A percentile compares a stretch with the other conserved stretches of the same genome.
Conservation (phyloP, 2,888 invertebrate genomes). For the Nyleta sp. region DNA sequence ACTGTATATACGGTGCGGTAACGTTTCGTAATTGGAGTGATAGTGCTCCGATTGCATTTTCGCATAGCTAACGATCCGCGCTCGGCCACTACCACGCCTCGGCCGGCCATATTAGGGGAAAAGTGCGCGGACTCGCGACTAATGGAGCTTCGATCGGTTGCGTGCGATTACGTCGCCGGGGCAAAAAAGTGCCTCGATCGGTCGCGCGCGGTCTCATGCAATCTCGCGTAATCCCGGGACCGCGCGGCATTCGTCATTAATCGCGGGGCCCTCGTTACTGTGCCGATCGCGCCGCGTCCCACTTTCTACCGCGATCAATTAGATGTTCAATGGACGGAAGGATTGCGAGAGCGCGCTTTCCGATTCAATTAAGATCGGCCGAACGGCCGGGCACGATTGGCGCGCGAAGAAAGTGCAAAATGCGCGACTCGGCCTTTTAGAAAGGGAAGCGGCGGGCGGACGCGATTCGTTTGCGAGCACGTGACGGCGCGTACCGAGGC, state of each 20-base stretch:
- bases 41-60: slow-evolving; percentile 76
- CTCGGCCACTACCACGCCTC: slow-evolving; percentile 68
- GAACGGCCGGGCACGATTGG: too few species aligned
- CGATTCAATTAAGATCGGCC: too few species aligned
- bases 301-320: slow-evolving; percentile 61
- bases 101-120: slow-evolving; percentile 76
- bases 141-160: slow-evolving; percentile 68
- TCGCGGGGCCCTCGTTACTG: slow-evolving; percentile 67
- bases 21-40: slow-evolving; percentile 79
- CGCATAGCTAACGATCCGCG: slow-evolving; percentile 69
- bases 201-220: slow-evolving; percentile 68
- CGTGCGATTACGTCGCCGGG: slow-evolving; percentile 60
- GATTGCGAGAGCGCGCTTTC: slow-evolving; percentile 18
- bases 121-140: slow-evolving; percentile 69
- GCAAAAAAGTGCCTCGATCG: slow-evolving; percentile 67
- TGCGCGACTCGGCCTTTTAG: too few species aligned
- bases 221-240: slow-evolving; percentile 68
- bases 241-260: slow-evolving; percentile 74
- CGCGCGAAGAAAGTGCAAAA: too few species aligned
- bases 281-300: slow-evolving; percentile 58
- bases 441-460: too few species aligned
- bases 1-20: slow-evolving; percentile 73
- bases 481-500: too few species aligned
- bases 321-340: slow-evolving; percentile 30
- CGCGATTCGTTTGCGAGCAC: too few species aligned